A percentile compares a stretch with the other conserved stretches of the same genome.
These are phyloP conservation scores for Xiphophorus couchianus DNA, from an alignment of 2,113 vertebrate genomes.

Conservation along the genomic window DNA sequence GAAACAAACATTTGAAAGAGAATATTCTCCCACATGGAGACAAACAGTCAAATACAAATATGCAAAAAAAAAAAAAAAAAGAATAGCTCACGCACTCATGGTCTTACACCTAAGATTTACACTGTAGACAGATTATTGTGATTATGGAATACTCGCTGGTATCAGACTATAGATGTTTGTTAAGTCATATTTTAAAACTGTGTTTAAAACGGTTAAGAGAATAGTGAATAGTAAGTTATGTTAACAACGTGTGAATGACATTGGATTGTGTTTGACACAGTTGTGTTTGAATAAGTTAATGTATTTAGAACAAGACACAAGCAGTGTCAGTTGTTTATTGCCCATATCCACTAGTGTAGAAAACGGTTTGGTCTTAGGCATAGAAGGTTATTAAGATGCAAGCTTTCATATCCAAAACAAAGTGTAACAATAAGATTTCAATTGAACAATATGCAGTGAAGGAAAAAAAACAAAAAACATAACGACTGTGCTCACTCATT, in stretches of 20 bases:
- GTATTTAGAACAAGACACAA: neutral
- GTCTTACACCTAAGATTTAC: neutral
- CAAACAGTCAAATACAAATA: constrained; percentile 5
- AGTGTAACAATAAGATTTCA: constrained; percentile 1
- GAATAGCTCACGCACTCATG: neutral
- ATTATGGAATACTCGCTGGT: neutral
- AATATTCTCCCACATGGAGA: constrained; percentile 23
- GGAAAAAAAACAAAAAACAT: neutral
- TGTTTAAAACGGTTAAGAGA: neutral
- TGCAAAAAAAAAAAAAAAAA: neutral
- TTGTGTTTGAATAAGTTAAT: too few relatives aligned
- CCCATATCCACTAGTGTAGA: neutral
- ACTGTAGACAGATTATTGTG: neutral
- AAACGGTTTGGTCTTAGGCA: neutral
- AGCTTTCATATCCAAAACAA: neutral
- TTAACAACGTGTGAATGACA: neutral
- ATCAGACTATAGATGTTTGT: constrained; percentile 6
- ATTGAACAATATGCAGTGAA: neutral
- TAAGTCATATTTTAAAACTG: constrained; percentile 22
- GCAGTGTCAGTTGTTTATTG: neutral
- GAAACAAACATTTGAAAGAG: constrained; percentile 13
- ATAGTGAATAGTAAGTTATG: neutral
- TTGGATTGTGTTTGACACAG: neutral
- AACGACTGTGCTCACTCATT: neutral
- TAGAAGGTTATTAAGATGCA: neutral